Evolutionary conservation across 2,888 invertebrate genomes (phyloP).

Genomic region (Mesorhabditis belari): DNA sequence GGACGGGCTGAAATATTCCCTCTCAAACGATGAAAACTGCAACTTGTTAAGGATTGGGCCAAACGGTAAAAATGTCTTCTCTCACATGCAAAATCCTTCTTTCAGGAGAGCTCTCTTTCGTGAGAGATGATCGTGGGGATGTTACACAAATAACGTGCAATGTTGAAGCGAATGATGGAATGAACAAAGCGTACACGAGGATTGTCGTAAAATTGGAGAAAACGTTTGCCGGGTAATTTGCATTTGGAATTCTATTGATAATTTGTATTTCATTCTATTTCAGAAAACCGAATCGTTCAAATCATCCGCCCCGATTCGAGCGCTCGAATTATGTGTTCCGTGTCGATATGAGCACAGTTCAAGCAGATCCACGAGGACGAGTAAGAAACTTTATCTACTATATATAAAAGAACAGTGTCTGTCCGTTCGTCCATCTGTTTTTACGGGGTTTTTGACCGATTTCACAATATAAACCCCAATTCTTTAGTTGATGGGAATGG

Average conservation of each 20-base stretch:
- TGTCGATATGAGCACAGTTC: background rate
- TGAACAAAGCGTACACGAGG: background rate
- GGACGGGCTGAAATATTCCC: constrained; percentile 6
- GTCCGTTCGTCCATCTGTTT: constrained; percentile 2
- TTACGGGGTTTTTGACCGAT: too few relatives aligned
- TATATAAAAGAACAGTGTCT: background rate
- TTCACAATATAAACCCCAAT: constrained; percentile 4
- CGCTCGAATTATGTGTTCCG: background rate
- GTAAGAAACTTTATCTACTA: background rate
- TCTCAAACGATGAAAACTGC: constrained; percentile 12
- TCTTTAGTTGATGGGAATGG: constrained; percentile 13
- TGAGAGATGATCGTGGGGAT: background rate
- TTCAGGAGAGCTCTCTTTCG: background rate
- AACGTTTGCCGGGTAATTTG: background rate
- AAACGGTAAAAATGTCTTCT: background rate
- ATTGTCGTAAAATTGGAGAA: background rate
- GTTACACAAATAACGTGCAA: background rate
- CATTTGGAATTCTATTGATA: background rate
- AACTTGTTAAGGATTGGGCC: background rate
- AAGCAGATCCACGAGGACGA: background rate
- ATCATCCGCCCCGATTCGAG: background rate
- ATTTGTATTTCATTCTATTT: background rate
- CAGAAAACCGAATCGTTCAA: background rate
- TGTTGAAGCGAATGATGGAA: background rate
- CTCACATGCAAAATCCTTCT: background rate